phyloP scores from a whole-genome alignment of 2,797 vertebrate genomes.

The Gymnothorax javanicus region DNA sequence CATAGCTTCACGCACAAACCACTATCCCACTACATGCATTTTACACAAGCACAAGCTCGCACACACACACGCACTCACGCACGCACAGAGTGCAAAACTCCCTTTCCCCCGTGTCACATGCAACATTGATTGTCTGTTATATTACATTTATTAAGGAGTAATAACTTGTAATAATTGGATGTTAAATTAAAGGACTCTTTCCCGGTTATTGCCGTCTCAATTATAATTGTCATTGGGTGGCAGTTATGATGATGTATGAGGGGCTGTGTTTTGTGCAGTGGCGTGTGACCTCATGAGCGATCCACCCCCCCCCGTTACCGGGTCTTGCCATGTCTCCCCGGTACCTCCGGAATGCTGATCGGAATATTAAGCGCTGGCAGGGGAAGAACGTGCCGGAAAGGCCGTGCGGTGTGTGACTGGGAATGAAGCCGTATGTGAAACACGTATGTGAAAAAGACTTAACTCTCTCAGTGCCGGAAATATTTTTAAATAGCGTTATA shows the following conservation, averaged over 20 bases:
- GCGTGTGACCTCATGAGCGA: constrained; percentile 95
- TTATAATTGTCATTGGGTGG: constrained; percentile 97
- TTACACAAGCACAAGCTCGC: constrained; percentile 15
- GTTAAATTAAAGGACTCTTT: constrained; percentile 99
- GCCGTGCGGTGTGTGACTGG: not conserved
- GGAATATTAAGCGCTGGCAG: constrained; percentile 84
- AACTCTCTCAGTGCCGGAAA: not conserved
- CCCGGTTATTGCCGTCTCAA: constrained; percentile 97
- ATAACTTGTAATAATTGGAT: constrained; percentile 99
- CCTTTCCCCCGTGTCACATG: constrained; percentile 82
- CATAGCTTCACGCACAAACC: constrained; percentile 43
- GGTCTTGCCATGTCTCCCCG: constrained; percentile 47
- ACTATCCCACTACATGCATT: no score
- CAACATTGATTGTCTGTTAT: constrained; percentile 98
- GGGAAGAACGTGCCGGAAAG: not conserved
- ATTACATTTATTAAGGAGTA: constrained; percentile 99
- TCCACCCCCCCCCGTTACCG: constrained; percentile 73
- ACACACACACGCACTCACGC: constrained; percentile 20
- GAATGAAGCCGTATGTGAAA: not conserved
- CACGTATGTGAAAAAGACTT: not conserved
- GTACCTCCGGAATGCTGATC: constrained; percentile 79
- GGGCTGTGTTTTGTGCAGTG: constrained; percentile 95
- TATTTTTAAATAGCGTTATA: not conserved
- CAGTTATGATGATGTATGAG: constrained; percentile 99
- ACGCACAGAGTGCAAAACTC: constrained; percentile 26